Percentiles rank a stretch among this genome's conserved stretches.
phyloP scores from a whole-genome alignment of 2,113 vertebrate species.

The Pollachius pollachius region DNA sequence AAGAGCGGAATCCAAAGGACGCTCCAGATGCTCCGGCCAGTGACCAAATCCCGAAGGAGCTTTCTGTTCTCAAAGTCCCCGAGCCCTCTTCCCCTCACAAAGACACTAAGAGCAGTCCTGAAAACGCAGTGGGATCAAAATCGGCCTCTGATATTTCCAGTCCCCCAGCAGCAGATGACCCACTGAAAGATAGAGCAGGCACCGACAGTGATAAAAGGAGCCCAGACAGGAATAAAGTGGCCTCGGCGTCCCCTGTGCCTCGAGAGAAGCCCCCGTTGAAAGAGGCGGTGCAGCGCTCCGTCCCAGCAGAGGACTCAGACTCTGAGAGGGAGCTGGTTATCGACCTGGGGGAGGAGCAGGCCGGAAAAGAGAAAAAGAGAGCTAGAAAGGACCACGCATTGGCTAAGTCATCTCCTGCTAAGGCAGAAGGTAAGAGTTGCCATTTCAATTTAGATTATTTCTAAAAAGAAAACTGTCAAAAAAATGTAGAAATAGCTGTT shows the following conservation, averaged over 20 bases:
- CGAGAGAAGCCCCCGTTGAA: constrained; percentile 84
- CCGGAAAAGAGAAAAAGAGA: constrained; percentile 86
- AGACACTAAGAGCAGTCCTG: constrained; percentile 74
- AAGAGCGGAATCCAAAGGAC: constrained; percentile 86
- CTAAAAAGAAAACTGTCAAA: neutral
- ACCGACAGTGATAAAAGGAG: constrained; percentile 78
- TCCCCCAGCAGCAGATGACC: constrained; percentile 46
- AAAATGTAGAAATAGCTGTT: neutral
- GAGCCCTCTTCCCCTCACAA: constrained; percentile 64
- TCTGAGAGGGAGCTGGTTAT: constrained; percentile 97
- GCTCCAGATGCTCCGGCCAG: constrained; percentile 72
- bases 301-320: constrained; percentile 87
- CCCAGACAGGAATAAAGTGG: constrained; percentile 77
- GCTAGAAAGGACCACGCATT: constrained; percentile 78
- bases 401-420: constrained; percentile 78
- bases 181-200: constrained; percentile 72
- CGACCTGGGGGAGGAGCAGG: constrained; percentile 91
- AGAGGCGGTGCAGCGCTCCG: constrained; percentile 80
- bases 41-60: constrained; percentile 69
- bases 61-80: constrained; percentile 79
- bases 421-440: constrained; percentile 77
- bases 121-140: constrained; percentile 35
- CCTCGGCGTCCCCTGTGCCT: constrained; percentile 54
- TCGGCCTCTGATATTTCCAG: constrained; percentile 5
- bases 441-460: neutral